Percentiles rank a stretch among this genome's conserved stretches.
Evolutionary conservation across 2,113 vertebrate species (phyloP).

Genomic region (Ageneiosus marmoratus): DNA sequence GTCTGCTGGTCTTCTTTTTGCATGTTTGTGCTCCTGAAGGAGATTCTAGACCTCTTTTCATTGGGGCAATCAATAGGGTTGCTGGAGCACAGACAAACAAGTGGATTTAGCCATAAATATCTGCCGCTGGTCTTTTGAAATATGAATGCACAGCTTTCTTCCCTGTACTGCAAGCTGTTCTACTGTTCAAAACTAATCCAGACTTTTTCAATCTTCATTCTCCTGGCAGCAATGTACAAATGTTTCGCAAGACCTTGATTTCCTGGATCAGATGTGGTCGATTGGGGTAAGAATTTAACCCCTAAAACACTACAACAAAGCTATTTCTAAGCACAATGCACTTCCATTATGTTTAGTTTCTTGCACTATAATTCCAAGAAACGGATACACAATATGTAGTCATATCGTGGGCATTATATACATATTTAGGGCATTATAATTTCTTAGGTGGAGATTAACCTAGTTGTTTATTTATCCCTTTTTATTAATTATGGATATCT

Average conservation of each 20-base stretch:
- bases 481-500: neutral
- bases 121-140: slow-evolving; percentile 19
- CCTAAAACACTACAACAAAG: neutral
- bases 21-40: neutral
- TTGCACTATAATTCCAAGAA: neutral
- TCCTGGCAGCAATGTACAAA: slow-evolving; percentile 10
- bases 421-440: neutral
- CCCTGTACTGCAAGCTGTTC: neutral
- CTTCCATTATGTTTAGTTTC: neutral
- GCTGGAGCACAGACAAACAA: slow-evolving; percentile 30
- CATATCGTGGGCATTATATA: neutral
- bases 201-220: neutral
- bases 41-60: slow-evolving; percentile 6
- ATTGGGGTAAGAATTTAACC: neutral
- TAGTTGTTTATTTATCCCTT: neutral
- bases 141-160: neutral
- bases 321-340: neutral
- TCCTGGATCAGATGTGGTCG: neutral
- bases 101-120: slow-evolving; percentile 11
- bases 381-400: neutral
- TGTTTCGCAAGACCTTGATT: neutral
- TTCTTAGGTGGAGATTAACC: neutral
- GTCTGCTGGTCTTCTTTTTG: neutral
- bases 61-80: slow-evolving; percentile 22
- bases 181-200: slow-evolving; percentile 17